These are phyloP conservation scores for Pangasius krempfi DNA, from an alignment of 2,797 vertebrate genomes.

Conservation along the genomic window DNA sequence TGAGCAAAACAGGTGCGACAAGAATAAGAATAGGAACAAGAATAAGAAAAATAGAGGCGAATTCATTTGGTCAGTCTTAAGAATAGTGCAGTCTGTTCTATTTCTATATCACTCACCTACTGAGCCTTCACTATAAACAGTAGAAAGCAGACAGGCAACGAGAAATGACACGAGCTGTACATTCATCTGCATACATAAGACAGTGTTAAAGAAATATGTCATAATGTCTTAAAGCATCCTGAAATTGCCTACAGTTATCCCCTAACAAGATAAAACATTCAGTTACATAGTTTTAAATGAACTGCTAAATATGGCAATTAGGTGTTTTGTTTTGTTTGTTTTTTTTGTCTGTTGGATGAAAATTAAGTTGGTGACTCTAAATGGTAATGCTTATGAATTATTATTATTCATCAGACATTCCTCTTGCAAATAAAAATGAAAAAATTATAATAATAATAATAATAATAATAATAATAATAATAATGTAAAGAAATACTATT, in stretches of 20 bases:
- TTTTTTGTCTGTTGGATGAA: not conserved
- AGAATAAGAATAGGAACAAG: not conserved
- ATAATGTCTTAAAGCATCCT: not conserved
- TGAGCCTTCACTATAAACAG: not conserved
- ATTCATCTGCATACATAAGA: slow-evolving; percentile 38
- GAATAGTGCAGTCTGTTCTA: not conserved
- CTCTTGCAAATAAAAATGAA: not conserved
- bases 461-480: not conserved
- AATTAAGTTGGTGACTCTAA: not conserved
- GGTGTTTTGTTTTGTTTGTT: not conserved
- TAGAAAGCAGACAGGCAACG: slow-evolving; percentile 14
- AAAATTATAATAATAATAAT: not conserved
- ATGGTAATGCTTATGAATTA: not conserved
- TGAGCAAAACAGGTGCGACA: not conserved
- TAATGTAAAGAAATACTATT: not conserved
- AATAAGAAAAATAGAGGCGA: not conserved
- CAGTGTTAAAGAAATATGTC: not conserved
- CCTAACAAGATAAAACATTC: not conserved
- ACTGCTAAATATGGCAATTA: not conserved
- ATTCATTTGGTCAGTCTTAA: not conserved
- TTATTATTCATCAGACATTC: too few species aligned
- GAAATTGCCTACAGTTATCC: not conserved
- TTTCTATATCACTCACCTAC: slow-evolving; percentile 13
- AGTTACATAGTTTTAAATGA: not conserved
- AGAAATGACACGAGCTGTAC: not conserved